Conservation (phyloP, 2,888 invertebrate genomes). For the Acanthosepion esculentum region DNA sequence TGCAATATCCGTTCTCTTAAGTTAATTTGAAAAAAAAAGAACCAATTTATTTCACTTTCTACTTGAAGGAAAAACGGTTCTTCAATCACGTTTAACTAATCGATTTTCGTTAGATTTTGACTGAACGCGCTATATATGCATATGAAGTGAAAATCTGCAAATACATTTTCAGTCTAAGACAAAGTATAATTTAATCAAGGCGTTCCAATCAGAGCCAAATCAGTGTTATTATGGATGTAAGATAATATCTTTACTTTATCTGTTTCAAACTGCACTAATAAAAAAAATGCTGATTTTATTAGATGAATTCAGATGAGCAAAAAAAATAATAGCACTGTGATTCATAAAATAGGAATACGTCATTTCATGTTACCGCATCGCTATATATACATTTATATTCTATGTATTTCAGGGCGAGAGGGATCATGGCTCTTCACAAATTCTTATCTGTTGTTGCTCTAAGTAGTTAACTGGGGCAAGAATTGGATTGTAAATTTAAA, state of each 20-base stretch:
- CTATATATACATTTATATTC: too few species aligned
- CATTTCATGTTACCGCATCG: too few species aligned
- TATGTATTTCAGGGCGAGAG: too few species aligned
- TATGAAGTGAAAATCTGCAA: not conserved
- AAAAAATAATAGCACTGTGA: too few species aligned
- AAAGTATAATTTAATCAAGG: not conserved
- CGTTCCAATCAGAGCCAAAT: not conserved
- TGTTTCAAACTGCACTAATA: too few species aligned
- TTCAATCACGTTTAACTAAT: not conserved
- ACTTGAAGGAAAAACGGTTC: not conserved
- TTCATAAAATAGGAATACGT: too few species aligned
- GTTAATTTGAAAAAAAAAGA: not conserved
- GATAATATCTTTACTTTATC: not conserved
- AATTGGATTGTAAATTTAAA: too few species aligned
- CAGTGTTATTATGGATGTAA: not conserved
- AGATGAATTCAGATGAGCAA: too few species aligned
- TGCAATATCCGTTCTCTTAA: not conserved
- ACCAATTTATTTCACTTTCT: not conserved
- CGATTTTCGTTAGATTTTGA: not conserved
- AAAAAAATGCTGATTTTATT: too few species aligned
- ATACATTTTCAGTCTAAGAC: not conserved
- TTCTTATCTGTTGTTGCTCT: too few species aligned
- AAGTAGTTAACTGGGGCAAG: too few species aligned
- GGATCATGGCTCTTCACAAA: too few species aligned
- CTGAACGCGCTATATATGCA: not conserved